Percentiles rank a stretch among this genome's conserved stretches.
Conservation (phyloP, 1,140 invertebrate genomes). For the Ostrea denselamellosa region DNA sequence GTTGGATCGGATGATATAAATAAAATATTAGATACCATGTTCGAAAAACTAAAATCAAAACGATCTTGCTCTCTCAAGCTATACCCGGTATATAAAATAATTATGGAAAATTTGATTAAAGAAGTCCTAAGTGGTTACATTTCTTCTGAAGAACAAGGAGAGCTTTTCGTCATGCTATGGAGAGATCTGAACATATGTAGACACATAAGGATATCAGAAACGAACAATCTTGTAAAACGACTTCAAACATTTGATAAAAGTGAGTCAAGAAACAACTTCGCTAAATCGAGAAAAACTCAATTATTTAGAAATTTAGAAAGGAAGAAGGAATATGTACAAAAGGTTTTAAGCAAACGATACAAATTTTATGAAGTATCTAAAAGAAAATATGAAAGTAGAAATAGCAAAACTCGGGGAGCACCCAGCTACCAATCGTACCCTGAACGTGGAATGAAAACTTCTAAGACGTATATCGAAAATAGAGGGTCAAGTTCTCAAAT, state of each 20-base stretch:
- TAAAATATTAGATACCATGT: neutral
- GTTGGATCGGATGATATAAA: neutral
- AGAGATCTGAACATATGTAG: neutral
- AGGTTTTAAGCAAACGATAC: neutral
- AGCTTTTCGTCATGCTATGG: slow-evolving; percentile 19
- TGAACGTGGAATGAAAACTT: too few species aligned
- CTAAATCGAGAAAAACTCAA: neutral
- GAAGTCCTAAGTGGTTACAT: neutral
- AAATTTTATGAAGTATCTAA: neutral
- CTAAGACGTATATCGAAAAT: too few species aligned
- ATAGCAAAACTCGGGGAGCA: neutral
- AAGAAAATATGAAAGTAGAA: neutral
- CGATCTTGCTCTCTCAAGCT: neutral
- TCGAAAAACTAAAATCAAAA: neutral
- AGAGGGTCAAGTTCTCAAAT: too few species aligned
- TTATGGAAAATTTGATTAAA: neutral
- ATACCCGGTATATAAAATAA: neutral
- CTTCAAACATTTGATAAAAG: neutral
- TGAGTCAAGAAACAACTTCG: neutral
- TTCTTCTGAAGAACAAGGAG: neutral
- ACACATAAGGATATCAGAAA: neutral
- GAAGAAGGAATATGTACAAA: neutral
- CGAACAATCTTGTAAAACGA: neutral
- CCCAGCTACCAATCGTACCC: neutral
- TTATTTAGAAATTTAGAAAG: neutral